phyloP scores from a whole-genome alignment of 1,140 invertebrate genomes.

The Atopsyche davidsoni region DNA sequence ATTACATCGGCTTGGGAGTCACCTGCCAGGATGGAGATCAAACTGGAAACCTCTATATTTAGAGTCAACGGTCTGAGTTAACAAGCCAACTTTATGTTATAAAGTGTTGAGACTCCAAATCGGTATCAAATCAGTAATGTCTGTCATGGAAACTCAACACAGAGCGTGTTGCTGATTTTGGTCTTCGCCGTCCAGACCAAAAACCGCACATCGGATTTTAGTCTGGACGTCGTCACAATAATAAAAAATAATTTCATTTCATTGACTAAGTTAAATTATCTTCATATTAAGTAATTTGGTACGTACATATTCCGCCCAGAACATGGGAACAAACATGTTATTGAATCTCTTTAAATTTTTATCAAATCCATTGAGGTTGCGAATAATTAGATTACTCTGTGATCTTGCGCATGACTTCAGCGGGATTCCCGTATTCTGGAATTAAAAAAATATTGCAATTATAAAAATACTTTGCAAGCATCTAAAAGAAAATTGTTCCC shows the following conservation, averaged over 20 bases:
- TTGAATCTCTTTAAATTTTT: constrained; percentile 44
- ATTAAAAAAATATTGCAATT: constrained; percentile 30
- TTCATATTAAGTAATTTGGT: constrained; percentile 4
- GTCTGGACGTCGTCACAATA: background rate
- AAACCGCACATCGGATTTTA: background rate
- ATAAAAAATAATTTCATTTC: background rate
- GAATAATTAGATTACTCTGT: constrained; percentile 52
- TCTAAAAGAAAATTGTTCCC: no score
- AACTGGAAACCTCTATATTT: no score
- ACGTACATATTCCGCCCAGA: constrained; percentile 62
- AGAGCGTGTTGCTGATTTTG: no score
- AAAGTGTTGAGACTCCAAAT: no score
- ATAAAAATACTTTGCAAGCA: no score
- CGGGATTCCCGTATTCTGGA: constrained; percentile 53
- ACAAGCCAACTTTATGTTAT: no score
- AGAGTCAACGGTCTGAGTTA: no score
- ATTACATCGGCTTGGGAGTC: no score
- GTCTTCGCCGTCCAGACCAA: background rate
- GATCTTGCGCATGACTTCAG: constrained; percentile 50
- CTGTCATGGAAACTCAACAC: no score
- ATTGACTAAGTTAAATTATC: background rate
- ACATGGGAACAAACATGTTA: constrained; percentile 50
- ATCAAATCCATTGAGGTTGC: constrained; percentile 42
- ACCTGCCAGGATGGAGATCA: no score
- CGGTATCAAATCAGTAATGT: background rate